phyloP scores from a whole-genome alignment of 1,140 invertebrate species.

The Schlechtendalia chinensis region DNA sequence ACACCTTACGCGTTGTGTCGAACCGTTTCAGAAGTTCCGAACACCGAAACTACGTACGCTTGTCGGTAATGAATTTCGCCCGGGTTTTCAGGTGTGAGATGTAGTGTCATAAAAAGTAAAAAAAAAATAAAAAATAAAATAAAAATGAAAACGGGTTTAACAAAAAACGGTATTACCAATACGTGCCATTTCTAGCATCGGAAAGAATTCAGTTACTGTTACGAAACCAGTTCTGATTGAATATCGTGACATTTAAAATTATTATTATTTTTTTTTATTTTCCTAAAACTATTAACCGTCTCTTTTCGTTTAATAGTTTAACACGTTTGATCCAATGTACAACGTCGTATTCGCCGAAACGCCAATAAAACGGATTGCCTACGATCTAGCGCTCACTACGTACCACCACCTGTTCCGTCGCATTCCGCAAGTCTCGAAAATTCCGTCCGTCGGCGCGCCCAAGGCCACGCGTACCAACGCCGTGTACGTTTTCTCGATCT shows the following conservation, averaged over 20 bases:
- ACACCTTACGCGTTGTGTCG: background rate
- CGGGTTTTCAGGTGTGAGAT: constrained; percentile 24
- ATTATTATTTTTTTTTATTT: constrained; percentile 14
- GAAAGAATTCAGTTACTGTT: constrained; percentile 28
- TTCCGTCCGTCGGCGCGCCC: no score
- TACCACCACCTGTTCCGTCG: no score
- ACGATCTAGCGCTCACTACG: no score
- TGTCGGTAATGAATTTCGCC: background rate
- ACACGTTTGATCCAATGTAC: constrained; percentile 1
- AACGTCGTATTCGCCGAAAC: no score
- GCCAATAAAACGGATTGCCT: no score
- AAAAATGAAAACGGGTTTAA: constrained; percentile 28
- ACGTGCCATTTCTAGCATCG: constrained; percentile 2
- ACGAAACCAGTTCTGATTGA: constrained; percentile 27
- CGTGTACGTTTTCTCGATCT: no score
- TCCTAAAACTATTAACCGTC: background rate
- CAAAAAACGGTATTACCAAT: constrained; percentile 22
- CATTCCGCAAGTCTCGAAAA: no score
- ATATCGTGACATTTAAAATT: constrained; percentile 20
- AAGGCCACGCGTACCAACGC: no score
- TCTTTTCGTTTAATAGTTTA: background rate
- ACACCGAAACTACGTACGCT: background rate
- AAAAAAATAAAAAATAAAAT: background rate
- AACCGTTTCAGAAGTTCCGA: background rate
- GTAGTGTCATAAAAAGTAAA: background rate